Percentiles rank a stretch among this genome's conserved stretches.
Evolutionary conservation across 2,888 invertebrate species (phyloP).

Genomic region (Epinotia ramella): DNA sequence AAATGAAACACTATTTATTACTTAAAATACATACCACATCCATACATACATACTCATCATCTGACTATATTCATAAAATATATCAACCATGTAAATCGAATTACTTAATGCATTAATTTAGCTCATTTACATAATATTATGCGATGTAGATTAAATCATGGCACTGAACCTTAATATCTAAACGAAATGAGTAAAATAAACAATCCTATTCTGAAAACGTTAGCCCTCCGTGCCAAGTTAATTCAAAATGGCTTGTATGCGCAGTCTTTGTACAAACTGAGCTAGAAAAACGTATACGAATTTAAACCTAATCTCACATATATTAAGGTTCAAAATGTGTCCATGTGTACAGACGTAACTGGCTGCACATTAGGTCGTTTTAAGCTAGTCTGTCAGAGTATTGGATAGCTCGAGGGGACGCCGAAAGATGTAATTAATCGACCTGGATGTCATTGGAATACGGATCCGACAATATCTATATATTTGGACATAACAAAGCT

Average conservation of each 20-base stretch:
- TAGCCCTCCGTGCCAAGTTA: slow-evolving; percentile 13
- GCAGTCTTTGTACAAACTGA: background rate
- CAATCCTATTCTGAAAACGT: slow-evolving; percentile 39
- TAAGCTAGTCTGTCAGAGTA: background rate
- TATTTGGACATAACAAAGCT: background rate
- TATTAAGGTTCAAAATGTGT: background rate
- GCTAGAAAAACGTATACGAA: background rate
- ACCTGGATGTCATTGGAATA: slow-evolving; percentile 37
- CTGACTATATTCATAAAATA: background rate
- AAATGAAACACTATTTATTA: background rate
- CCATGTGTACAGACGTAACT: background rate
- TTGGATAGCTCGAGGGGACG: slow-evolving; percentile 23
- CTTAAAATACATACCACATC: background rate
- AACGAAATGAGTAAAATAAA: slow-evolving; percentile 38
- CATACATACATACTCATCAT: too few species aligned
- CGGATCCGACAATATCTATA: slow-evolving; percentile 22
- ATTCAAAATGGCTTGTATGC: slow-evolving; percentile 8
- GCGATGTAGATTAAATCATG: slow-evolving; percentile 14
- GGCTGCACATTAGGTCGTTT: slow-evolving; percentile 11
- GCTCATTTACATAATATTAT: slow-evolving; percentile 7
- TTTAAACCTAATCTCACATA: background rate
- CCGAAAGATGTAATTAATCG: slow-evolving; percentile 40
- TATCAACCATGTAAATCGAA: slow-evolving; percentile 1
- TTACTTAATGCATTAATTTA: background rate
- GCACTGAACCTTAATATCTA: slow-evolving; percentile 12